A percentile compares a stretch with the other conserved stretches of the same genome.
These are phyloP conservation scores for Sarcophaga caerulescens DNA, from an alignment of 2,888 invertebrate species.

Conservation along the genomic window DNA sequence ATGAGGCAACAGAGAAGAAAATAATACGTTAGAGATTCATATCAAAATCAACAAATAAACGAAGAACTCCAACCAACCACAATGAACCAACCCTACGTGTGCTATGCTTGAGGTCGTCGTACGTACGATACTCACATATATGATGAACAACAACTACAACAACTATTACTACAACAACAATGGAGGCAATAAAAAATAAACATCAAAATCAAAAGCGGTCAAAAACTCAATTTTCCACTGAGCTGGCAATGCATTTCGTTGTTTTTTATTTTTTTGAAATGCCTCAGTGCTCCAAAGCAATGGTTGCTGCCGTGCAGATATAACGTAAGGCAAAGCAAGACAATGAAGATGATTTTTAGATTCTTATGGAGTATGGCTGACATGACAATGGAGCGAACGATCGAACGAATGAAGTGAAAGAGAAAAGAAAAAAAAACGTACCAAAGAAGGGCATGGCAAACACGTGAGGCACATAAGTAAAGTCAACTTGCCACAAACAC, in stretches of 20 bases:
- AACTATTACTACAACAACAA: too few species aligned
- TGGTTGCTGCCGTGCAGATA: not conserved
- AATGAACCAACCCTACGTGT: slow-evolving; percentile 63
- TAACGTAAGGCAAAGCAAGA: slow-evolving; percentile 19
- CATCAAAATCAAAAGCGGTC: slow-evolving; percentile 56
- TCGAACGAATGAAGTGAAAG: not conserved
- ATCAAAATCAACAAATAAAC: slow-evolving; percentile 23
- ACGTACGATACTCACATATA: slow-evolving; percentile 26
- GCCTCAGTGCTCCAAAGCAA: slow-evolving; percentile 26
- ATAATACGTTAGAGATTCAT: slow-evolving; percentile 34
- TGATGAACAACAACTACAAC: slow-evolving; percentile 25
- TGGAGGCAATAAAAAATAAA: slow-evolving; percentile 14
- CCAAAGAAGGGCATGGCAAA: slow-evolving; percentile 42
- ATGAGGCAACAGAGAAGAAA: not conserved
- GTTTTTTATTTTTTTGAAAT: slow-evolving; percentile 6
- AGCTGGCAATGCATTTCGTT: slow-evolving; percentile 20
- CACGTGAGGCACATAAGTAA: slow-evolving; percentile 55
- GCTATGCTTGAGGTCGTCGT: slow-evolving; percentile 70
- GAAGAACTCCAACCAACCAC: slow-evolving; percentile 29
- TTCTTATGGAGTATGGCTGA: slow-evolving; percentile 7
- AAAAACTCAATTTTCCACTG: slow-evolving; percentile 65
- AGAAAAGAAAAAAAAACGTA: slow-evolving; percentile 9
- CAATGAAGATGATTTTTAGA: not conserved
- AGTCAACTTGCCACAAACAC: slow-evolving; percentile 32
- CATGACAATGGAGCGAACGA: slow-evolving; percentile 40